Percentiles rank a stretch among this genome's conserved stretches.
Evolutionary conservation across 2,888 invertebrate genomes (phyloP).

Genomic region (Schizaphis graminum): DNA sequence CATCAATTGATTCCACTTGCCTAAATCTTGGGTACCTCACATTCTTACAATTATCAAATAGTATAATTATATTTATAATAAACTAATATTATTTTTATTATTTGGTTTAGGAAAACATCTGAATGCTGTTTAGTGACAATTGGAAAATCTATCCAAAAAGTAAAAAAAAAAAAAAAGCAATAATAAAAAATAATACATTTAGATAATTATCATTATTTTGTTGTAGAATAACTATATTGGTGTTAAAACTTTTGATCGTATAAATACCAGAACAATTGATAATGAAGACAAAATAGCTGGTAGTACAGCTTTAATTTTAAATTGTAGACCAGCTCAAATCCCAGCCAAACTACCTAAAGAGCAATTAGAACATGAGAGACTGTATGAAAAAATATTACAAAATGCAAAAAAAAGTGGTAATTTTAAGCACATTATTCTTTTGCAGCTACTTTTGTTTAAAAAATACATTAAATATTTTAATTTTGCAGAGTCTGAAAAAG

Average conservation of each 20-base stretch:
- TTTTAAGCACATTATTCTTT: background rate
- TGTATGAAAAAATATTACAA: conserved; percentile 78
- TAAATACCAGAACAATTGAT: conserved; percentile 26
- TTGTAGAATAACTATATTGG: conserved; percentile 49
- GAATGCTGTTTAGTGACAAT: conserved; percentile 17
- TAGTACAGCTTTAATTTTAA: conserved; percentile 67
- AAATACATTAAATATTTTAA: background rate
- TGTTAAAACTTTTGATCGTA: conserved; percentile 31
- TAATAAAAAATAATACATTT: background rate
- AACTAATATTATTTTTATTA: background rate
- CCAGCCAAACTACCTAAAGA: conserved; percentile 67
- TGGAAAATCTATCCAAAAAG: conserved; percentile 42
- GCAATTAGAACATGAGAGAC: conserved; percentile 66
- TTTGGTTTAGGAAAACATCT: conserved; percentile 31
- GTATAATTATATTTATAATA: background rate
- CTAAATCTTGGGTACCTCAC: background rate
- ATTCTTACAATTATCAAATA: background rate
- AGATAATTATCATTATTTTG: background rate
- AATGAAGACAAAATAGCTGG: conserved; percentile 66
- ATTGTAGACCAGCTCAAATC: conserved; percentile 65
- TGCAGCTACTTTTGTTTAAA: background rate
- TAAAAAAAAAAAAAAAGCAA: background rate
- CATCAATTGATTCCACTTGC: conserved; percentile 8
- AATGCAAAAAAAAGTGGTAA: conserved; percentile 80
- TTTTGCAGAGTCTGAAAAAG: conserved; percentile 72